Evolutionary conservation across 1,140 invertebrate genomes (phyloP), one percentile per base, ranked within the genome.

Genomic region (Zaprionus nigranus): DNA sequence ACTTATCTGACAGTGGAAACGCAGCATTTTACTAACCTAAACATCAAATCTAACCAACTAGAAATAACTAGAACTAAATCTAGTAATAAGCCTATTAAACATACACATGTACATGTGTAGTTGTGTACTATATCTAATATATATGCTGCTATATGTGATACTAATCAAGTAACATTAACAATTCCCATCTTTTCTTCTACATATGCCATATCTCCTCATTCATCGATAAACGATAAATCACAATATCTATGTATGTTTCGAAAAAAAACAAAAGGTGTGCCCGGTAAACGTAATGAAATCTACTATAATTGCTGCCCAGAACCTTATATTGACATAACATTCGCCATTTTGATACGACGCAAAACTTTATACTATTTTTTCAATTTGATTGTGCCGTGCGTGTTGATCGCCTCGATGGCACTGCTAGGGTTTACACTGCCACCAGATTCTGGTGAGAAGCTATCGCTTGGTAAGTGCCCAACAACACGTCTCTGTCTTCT

Each of bases 361-460:
- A 96, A 99, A 93, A 99, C 98, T 75, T 95, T 99, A 79, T 99
- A 99, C 95, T 99, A 99, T 95, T 99, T 99, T 94, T 99, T 99
- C 95, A 99, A 99, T 95, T 96, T 99, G 90, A 99, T 99, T 93
- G 98, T 99, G 92, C 99, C 99, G 72, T 99, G 99, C 94, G 98
- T 99, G 90, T 96, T 99, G 93, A 99, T 99, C 92, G 98, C 99
- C 81, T 99, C 98, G 78, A 99, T 99, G 97, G 99, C 99, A 80
- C 95, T 99, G 91, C 95, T 99, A 92, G 98, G 98, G 81, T 99
- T 99, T 94, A 99, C 98, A 78, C 95, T 99, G 93, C 99, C 99
- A 91, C 98, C 99, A 81, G 99, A 99, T 94, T 99, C 98, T 78
- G 99, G 99, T 93, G 99, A 99, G 95, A 99, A 99, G 94, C 96